These are phyloP conservation scores for Ctenosaura bakeri DNA, from an alignment of 2,797 vertebrate species.

Conservation along the genomic window DNA sequence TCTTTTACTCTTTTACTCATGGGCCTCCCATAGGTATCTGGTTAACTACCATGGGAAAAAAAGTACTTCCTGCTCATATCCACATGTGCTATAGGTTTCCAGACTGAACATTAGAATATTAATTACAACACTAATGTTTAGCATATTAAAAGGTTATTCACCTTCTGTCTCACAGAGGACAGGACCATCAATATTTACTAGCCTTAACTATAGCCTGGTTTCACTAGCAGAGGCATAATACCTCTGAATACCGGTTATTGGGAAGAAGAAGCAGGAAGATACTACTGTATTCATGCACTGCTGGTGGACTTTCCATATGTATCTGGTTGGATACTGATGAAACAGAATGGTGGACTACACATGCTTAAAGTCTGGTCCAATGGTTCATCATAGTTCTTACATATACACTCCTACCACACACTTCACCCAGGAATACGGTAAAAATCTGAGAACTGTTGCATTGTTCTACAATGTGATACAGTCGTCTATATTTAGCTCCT, in stretches of 20 bases:
- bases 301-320: not conserved
- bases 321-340: not conserved
- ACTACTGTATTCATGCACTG: too few species aligned
- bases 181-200: not conserved
- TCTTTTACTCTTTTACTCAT: too few species aligned
- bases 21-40: too few species aligned
- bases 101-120: not conserved
- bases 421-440: not conserved
- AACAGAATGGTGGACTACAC: not conserved
- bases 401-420: not conserved
- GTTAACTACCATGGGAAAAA: too few species aligned
- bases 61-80: not conserved
- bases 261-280: too few species aligned
- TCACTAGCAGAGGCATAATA: too few species aligned
- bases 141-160: not conserved
- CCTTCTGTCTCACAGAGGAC: not conserved
- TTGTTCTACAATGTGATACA: not conserved
- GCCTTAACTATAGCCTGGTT: not conserved
- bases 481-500: not conserved
- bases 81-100: not conserved
- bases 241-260: too few species aligned
- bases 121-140: not conserved
- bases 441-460: not conserved
- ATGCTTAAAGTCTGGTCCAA: not conserved
- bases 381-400: not conserved